phyloP scores from a whole-genome alignment of 2,113 vertebrate species.

The Eclectus roratus region DNA sequence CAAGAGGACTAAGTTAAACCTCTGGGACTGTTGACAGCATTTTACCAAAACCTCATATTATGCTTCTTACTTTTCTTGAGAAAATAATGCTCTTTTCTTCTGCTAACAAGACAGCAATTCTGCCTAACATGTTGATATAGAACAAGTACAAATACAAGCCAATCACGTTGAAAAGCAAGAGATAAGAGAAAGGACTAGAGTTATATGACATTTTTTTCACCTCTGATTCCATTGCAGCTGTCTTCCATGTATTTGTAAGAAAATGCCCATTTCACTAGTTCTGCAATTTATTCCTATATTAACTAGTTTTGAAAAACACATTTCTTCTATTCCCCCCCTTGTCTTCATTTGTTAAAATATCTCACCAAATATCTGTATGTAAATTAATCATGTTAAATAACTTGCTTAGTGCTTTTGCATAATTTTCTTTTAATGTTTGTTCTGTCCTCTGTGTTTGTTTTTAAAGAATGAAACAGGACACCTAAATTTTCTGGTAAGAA shows the following conservation, averaged over 20 bases:
- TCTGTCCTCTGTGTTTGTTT: background rate
- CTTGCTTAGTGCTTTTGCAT: background rate
- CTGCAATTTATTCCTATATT: background rate
- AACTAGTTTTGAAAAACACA: background rate
- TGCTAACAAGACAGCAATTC: background rate
- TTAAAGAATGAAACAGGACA: background rate
- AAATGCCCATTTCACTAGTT: background rate
- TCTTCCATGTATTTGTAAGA: background rate
- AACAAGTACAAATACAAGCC: background rate
- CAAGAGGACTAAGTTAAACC: background rate
- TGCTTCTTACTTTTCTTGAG: conserved; percentile 9
- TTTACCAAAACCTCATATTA: background rate
- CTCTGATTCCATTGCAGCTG: background rate
- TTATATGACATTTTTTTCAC: background rate
- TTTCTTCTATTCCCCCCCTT: background rate
- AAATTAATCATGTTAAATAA: background rate
- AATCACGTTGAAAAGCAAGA: background rate
- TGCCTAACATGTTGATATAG: background rate
- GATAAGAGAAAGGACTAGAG: background rate
- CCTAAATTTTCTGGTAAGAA: background rate
- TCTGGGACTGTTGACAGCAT: background rate
- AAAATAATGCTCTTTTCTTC: background rate
- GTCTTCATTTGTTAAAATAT: background rate
- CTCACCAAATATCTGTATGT: background rate
- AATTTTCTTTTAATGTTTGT: background rate